A percentile compares a stretch with the other conserved stretches of the same genome.
These are phyloP conservation scores for Lepisosteus osseus DNA, from an alignment of 2,113 vertebrate species.

Conservation along the genomic window DNA sequence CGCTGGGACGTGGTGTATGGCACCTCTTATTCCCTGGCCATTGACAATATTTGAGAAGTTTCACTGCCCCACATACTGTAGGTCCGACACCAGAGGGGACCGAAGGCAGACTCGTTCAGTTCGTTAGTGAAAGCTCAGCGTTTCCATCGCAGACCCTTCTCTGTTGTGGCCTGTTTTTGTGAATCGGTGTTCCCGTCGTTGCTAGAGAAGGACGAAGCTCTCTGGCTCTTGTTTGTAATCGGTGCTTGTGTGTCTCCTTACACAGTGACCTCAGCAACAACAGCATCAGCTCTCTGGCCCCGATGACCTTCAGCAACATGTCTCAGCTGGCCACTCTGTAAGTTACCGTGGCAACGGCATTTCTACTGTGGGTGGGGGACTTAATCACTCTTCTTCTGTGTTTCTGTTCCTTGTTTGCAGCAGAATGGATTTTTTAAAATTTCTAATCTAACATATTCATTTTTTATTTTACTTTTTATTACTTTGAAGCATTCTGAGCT, in stretches of 20 bases:
- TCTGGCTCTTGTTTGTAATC: conserved; percentile 43
- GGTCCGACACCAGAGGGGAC: no score
- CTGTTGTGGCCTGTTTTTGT: no score
- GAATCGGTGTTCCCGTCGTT: no score
- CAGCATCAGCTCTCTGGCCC: conserved; percentile 83
- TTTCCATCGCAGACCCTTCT: no score
- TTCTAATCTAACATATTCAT: neutral
- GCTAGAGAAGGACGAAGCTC: neutral
- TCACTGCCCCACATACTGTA: no score
- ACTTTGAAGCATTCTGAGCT: conserved; percentile 84
- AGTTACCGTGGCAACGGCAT: conserved; percentile 69
- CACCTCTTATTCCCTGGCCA: no score
- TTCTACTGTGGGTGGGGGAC: no score
- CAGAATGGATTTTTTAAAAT: conserved; percentile 18
- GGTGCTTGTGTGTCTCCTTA: conserved; percentile 33
- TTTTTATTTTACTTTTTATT: conserved; percentile 15
- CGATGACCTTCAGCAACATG: conserved; percentile 94
- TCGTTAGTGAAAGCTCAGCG: no score
- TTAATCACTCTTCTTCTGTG: conserved; percentile 14
- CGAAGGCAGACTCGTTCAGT: no score
- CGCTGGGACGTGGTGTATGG: no score
- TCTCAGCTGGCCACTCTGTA: conserved; percentile 84
- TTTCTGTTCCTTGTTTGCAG: conserved; percentile 23
- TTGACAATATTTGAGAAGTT: no score
- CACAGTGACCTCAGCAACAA: conserved; percentile 96